A percentile compares a stretch with the other conserved stretches of the same genome.
These are phyloP conservation scores for Lithodes maja DNA, from an alignment of 2,888 invertebrate species.

Conservation along the genomic window DNA sequence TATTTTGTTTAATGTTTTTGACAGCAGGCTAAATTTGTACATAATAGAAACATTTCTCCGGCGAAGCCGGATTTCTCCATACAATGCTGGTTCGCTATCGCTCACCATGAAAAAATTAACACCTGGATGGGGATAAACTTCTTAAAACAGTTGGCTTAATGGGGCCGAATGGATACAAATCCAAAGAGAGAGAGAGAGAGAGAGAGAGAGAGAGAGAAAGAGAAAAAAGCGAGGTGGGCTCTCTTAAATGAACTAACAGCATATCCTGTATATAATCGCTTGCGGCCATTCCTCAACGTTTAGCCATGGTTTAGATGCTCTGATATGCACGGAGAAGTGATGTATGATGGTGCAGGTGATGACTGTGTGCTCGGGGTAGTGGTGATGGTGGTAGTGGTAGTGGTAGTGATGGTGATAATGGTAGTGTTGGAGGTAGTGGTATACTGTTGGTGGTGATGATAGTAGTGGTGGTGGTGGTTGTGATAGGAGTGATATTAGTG, in stretches of 20 bases:
- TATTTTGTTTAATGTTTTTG: too few relatives aligned
- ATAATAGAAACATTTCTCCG: too few relatives aligned
- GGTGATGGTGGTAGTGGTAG: not conserved
- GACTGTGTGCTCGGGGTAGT: not conserved
- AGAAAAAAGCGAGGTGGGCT: too few relatives aligned
- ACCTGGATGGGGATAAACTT: too few relatives aligned
- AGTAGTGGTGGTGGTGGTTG: not conserved
- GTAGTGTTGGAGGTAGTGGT: not conserved
- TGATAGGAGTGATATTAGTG: not conserved
- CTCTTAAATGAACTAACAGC: not conserved
- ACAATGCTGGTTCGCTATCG: too few relatives aligned
- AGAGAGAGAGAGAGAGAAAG: too few relatives aligned
- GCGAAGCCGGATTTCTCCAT: too few relatives aligned
- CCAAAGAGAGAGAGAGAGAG: too few relatives aligned
- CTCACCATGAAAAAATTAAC: too few relatives aligned
- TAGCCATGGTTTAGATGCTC: not conserved
- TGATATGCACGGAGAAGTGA: slow-evolving; percentile 6
- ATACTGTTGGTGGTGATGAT: not conserved
- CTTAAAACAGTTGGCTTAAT: too few relatives aligned
- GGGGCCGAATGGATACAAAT: too few relatives aligned
- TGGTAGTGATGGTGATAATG: not conserved
- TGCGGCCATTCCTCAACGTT: not conserved
- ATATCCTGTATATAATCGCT: not conserved
- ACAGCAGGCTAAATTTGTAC: too few relatives aligned
- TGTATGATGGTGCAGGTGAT: not conserved